phyloP scores from a whole-genome alignment of 2,888 invertebrate species.

The Cheilosia grossa region DNA sequence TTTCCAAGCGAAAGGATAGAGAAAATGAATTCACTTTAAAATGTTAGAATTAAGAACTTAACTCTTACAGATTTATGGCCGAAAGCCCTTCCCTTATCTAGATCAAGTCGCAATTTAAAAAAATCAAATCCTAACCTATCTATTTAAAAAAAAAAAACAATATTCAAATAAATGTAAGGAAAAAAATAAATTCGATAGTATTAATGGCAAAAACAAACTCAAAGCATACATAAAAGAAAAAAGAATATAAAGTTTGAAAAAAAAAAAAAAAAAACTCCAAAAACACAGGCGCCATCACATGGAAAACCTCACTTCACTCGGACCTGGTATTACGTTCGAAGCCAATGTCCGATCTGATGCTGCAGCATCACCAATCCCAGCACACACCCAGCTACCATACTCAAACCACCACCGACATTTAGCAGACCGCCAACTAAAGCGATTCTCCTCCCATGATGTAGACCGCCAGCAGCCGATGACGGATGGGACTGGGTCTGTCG shows the following conservation, averaged over 20 bases:
- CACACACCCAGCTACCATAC: conserved; percentile 64
- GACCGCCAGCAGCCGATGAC: conserved; percentile 76
- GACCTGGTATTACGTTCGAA: conserved; percentile 68
- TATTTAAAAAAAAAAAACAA: neutral
- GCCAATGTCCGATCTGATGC: conserved; percentile 55
- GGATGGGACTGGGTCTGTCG: conserved; percentile 82
- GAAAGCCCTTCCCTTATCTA: neutral
- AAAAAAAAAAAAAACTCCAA: conserved; percentile 68
- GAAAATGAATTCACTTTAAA: neutral
- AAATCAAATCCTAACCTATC: conserved; percentile 31
- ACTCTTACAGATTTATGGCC: too few species aligned
- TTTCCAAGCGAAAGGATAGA: too few species aligned
- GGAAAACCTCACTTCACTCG: conserved; percentile 26
- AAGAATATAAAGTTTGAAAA: conserved; percentile 2
- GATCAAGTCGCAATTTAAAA: conserved; percentile 47
- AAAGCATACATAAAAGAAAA: conserved; percentile 27
- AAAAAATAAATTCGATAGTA: conserved; percentile 38
- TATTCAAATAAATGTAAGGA: conserved; percentile 9
- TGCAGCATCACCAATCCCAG: conserved; percentile 61
- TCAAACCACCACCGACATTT: conserved; percentile 64
- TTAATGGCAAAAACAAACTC: conserved; percentile 49
- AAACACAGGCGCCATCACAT: conserved; percentile 27
- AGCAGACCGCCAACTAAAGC: conserved; percentile 47
- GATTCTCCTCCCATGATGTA: conserved; percentile 64
- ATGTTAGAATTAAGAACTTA: neutral